Percentiles rank a stretch among this genome's conserved stretches.
These are phyloP conservation scores for Thrips palmi DNA, from an alignment of 1,140 invertebrate genomes.

Conservation along the genomic window DNA sequence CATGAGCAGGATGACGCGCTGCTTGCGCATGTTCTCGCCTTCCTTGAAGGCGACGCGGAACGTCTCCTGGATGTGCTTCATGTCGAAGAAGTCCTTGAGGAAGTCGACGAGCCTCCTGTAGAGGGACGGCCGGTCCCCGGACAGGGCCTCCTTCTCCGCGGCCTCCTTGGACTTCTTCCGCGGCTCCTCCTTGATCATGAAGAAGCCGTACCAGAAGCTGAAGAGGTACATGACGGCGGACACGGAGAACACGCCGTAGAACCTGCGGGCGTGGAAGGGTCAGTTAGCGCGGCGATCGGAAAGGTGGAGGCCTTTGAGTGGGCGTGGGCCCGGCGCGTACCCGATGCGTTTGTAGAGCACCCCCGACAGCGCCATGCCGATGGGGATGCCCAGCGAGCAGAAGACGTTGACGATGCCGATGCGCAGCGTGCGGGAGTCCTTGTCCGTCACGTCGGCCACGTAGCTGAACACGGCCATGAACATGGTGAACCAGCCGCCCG, in stretches of 20 bases:
- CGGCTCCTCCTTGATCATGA: constrained; percentile 36
- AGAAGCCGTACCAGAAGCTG: constrained; percentile 48
- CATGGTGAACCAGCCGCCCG: constrained; percentile 73
- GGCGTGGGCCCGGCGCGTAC: too few relatives aligned
- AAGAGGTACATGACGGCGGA: constrained; percentile 52
- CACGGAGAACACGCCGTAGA: constrained; percentile 59
- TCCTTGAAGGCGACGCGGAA: constrained; percentile 55
- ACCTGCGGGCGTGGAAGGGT: too few relatives aligned
- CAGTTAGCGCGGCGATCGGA: too few relatives aligned
- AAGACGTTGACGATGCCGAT: constrained; percentile 72
- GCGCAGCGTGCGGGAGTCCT: constrained; percentile 57
- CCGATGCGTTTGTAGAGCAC: constrained; percentile 41
- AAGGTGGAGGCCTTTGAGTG: too few relatives aligned
- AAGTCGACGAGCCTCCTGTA: constrained; percentile 19
- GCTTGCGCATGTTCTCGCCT: constrained; percentile 46
- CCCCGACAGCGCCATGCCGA: constrained; percentile 21
- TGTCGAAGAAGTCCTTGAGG: constrained; percentile 45
- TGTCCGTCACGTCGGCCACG: constrained; percentile 64
- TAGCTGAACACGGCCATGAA: constrained; percentile 82
- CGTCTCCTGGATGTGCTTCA: constrained; percentile 49
- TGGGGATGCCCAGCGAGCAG: constrained; percentile 57
- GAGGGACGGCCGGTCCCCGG: constrained; percentile 17
- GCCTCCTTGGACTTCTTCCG: constrained; percentile 7
- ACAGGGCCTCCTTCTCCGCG: constrained; percentile 20
- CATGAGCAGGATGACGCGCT: constrained; percentile 53